Evolutionary conservation across 2,113 vertebrate genomes (phyloP).

Genomic region (Carollia perspicillata): DNA sequence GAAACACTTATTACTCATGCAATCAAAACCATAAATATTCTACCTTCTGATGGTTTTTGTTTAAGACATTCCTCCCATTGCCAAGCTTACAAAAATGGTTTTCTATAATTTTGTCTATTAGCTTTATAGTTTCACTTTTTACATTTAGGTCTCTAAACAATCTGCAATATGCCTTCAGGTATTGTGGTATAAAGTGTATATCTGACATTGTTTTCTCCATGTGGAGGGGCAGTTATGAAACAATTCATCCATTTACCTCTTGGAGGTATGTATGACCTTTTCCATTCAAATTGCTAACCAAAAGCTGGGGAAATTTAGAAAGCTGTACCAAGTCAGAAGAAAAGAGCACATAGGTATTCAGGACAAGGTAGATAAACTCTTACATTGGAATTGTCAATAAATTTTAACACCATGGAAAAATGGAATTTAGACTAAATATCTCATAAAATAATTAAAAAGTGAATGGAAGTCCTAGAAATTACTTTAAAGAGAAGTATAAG

Average conservation of each 20-base stretch:
- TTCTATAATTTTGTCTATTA: not conserved
- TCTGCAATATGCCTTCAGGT: not conserved
- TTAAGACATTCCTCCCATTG: not conserved
- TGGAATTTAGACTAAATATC: not conserved
- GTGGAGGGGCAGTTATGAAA: not conserved
- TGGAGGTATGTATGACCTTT: slow-evolving; percentile 18
- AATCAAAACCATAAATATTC: not conserved
- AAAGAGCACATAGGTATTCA: slow-evolving; percentile 74
- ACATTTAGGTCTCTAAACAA: not conserved
- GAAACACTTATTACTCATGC: not conserved
- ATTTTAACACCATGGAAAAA: not conserved
- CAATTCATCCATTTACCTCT: not conserved
- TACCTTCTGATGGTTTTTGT: not conserved
- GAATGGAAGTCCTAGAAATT: not conserved
- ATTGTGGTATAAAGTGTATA: not conserved
- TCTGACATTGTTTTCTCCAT: not conserved
- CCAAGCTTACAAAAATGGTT: not conserved
- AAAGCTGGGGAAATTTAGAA: slow-evolving; percentile 64
- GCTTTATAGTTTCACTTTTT: not conserved
- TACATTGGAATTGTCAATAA: slow-evolving; percentile 24
- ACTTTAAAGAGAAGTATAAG: not conserved
- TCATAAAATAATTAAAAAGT: not conserved
- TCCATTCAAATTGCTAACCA: slow-evolving; percentile 67
- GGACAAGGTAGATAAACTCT: slow-evolving; percentile 73
- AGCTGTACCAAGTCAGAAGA: slow-evolving; percentile 74